Base-by-base conservation (phyloP, 1,140 invertebrate species). In the Heliconius himera region DNA sequence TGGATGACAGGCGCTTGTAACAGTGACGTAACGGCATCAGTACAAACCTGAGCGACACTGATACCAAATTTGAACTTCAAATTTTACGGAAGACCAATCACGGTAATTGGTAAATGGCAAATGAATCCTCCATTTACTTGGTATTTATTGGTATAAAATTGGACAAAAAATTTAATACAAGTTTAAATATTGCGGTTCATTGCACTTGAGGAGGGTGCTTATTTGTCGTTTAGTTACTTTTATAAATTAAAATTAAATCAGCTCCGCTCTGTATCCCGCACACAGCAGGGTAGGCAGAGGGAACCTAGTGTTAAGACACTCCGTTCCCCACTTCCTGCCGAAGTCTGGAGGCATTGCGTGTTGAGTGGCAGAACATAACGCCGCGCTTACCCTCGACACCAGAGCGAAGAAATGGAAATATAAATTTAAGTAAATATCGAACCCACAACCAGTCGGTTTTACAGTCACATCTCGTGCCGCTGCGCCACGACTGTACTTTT, bases 21-120 rank as follows among this genome's bases (percentile, higher is more conserved):
- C 85, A 87, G 77, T 90, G 87, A 91, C 85, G 88, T 89, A 90
- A 91, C 84, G 85, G 83, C n/a, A n/a, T 84, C 82, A 74, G 60
- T 78, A 54, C 66, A 80, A 82, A 82, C 81, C 80, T 82, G 72
- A 79, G 73, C 85, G 86, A 90, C 85, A 89, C 87, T 91, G 89
- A 87, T 88, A 86, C 82, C 79, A 79, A 88, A 84, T 85, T 83
- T 84, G 82, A 85, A 87, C 84, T 86, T 87, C 84, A 86, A 80
- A 85, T 81, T 83, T 84, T 81, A 86, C 83, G 86, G 86, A 83
- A 86, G 77, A 87, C 75, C 78, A 76, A 76, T 79, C 79, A 81
- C 70, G 80, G 51, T 82, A 73, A 81, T 81, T 77, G 54, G 20
- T 9, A 51, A 51, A 46, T 60, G 51, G 54, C 70, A 78, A 78